These are phyloP conservation scores for Ormia ochracea DNA, from an alignment of 2,888 invertebrate species.

Conservation along the genomic window DNA sequence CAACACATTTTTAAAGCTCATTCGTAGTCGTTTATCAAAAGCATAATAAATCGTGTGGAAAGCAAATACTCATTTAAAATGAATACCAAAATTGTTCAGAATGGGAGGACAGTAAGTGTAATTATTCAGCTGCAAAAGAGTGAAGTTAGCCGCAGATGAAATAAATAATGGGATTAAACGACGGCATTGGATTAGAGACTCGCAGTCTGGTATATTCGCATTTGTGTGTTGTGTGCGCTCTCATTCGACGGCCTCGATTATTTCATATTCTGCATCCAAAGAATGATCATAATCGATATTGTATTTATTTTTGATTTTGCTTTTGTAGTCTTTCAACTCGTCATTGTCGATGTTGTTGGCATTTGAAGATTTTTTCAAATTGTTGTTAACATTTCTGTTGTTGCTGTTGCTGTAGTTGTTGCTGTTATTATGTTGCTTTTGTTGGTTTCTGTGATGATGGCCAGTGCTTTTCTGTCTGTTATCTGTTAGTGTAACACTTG, in stretches of 20 bases:
- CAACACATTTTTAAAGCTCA: too few species aligned
- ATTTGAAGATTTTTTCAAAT: slow-evolving; percentile 64
- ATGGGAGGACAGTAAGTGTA: too few species aligned
- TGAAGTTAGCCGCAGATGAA: too few species aligned
- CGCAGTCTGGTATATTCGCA: background rate
- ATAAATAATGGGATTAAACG: background rate
- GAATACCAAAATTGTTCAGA: too few species aligned
- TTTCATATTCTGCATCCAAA: slow-evolving; percentile 77
- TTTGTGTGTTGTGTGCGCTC: background rate
- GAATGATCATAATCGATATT: slow-evolving; percentile 77
- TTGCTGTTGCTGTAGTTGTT: slow-evolving; percentile 20
- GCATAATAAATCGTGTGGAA: too few species aligned
- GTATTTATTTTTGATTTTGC: slow-evolving; percentile 77
- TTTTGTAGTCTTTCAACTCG: slow-evolving; percentile 75
- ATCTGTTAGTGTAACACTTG: slow-evolving; percentile 54
- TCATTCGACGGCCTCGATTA: slow-evolving; percentile 77
- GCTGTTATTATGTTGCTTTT: slow-evolving; percentile 27
- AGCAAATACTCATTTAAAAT: too few species aligned
- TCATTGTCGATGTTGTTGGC: slow-evolving; percentile 71
- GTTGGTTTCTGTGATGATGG: slow-evolving; percentile 37
- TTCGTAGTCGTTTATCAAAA: too few species aligned
- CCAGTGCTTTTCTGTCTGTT: slow-evolving; percentile 24
- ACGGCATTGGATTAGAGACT: background rate
- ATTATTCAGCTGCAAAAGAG: too few species aligned
- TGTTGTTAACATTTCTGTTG: slow-evolving; percentile 27